These are phyloP conservation scores for Acrocera orbiculus DNA, from an alignment of 2,888 invertebrate species.

Conservation along the genomic window DNA sequence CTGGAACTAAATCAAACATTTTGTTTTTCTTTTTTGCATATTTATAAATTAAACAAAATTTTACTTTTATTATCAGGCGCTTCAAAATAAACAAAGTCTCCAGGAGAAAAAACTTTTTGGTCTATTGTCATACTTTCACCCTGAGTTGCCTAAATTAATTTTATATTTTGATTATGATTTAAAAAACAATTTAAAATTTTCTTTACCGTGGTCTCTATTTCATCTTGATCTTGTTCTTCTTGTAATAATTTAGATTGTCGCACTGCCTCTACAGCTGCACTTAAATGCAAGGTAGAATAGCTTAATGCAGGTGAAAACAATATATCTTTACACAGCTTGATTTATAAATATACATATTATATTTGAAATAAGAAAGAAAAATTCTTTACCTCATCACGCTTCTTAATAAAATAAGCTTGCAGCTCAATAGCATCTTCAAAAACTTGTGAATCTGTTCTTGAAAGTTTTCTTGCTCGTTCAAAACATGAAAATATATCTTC, in stretches of 20 bases:
- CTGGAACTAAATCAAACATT: conserved; percentile 37
- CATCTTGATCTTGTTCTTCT: conserved; percentile 63
- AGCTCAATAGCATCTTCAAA: conserved; percentile 92
- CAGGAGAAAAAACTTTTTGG: conserved; percentile 57
- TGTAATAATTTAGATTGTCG: conserved; percentile 59
- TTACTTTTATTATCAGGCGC: conserved; percentile 32
- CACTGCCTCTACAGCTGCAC: conserved; percentile 53
- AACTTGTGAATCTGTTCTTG: conserved; percentile 82
- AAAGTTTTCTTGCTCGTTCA: conserved; percentile 70
- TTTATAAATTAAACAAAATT: not conserved
- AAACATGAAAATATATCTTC: conserved; percentile 91
- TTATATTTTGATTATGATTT: too few species aligned
- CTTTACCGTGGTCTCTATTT: conserved; percentile 33
- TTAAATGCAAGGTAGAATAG: conserved; percentile 60
- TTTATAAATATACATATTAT: not conserved
- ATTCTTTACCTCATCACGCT: conserved; percentile 37
- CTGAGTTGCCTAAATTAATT: conserved; percentile 19
- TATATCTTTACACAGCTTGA: conserved; percentile 52
- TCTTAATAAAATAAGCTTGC: conserved; percentile 75
- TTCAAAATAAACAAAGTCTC: conserved; percentile 85
- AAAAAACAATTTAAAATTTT: not conserved
- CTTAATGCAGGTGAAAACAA: conserved; percentile 74
- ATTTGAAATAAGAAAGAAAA: not conserved
- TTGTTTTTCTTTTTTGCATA: not conserved
- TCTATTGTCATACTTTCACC: conserved; percentile 53